Evolutionary conservation across 2,797 vertebrate genomes (phyloP), one percentile per base, ranked within the genome.

Genomic region (Anomalospiza imberbis): DNA sequence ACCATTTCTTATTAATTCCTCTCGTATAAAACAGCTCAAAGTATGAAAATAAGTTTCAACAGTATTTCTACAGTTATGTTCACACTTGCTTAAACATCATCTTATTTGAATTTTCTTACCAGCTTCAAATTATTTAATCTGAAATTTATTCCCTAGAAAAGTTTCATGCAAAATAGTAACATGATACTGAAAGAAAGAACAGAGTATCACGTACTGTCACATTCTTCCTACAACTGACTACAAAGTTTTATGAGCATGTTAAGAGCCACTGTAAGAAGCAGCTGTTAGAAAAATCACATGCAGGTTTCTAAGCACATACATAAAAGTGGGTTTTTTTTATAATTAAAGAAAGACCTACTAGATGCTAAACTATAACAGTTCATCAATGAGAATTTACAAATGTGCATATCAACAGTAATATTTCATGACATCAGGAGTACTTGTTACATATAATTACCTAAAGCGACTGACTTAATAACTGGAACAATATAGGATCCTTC

Each of bases 61-160:
- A 74, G 11, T 75, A 75, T 58, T 89, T 88, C 60, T 76, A 70
- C 51, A 42, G n/a, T 88, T 82, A n/a, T 12, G 29, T n/a, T 85
- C 51, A 66, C 60, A 70, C 45, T 66, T 75, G 17, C 16, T 82
- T 85, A 89, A n/a, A 24, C 11, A 76, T 17, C 1, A 1, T 24
- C 22, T 17, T 48, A 63, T 25, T 73, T 87, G 19, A 73, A 60
- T 82, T 66, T 66, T 91, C 51, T 81, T 81, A 65, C 22, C 32
- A 38, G 12, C 3, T 84, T 65, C 40, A 12, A 60, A 44, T 34
- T 68, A 72, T 47, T 88, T 73, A 11, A 74, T 48, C 38, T 62
- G 9, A 38, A 71, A 57, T 67, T 80, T 71, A 81, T 47, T 54
- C 8, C 19, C 11, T 47, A 21, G 5, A 0, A 1, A 57, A 61